A percentile compares a stretch with the other conserved stretches of the same genome.
phyloP scores from a whole-genome alignment of 2,888 invertebrate species.

The Yponomeuta malinellus region DNA sequence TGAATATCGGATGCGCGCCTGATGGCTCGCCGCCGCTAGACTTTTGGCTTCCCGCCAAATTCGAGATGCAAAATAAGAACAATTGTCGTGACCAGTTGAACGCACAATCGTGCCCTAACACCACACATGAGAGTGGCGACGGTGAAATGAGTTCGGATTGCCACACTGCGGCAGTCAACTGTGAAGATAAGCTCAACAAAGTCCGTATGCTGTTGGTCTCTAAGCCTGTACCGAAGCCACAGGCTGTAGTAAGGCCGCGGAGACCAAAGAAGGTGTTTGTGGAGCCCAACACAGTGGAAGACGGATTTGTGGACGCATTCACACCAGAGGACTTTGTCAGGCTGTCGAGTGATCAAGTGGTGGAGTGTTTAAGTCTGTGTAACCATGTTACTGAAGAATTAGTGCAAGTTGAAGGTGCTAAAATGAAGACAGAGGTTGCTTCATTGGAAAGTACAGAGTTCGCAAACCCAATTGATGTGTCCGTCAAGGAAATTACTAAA shows the following conservation, averaged over 20 bases:
- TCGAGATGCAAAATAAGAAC: constrained; percentile 46
- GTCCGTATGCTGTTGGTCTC: constrained; percentile 41
- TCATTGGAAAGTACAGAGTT: constrained; percentile 19
- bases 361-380: constrained; percentile 41
- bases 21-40: constrained; percentile 37
- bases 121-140: not conserved
- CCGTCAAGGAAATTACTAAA: not conserved
- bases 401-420: constrained; percentile 37
- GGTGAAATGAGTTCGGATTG: constrained; percentile 47
- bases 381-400: constrained; percentile 36
- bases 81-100: constrained; percentile 36
- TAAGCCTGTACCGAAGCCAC: constrained; percentile 29
- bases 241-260: constrained; percentile 29
- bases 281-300: constrained; percentile 46
- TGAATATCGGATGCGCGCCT: constrained; percentile 13
- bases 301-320: constrained; percentile 57
- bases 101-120: constrained; percentile 12
- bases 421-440: constrained; percentile 35
- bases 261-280: constrained; percentile 44
- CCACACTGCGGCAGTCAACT: constrained; percentile 42
- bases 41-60: constrained; percentile 43
- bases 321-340: constrained; percentile 47
- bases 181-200: constrained; percentile 52
- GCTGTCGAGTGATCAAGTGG: constrained; percentile 35
- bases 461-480: not conserved